Evolutionary conservation across 1,140 invertebrate genomes (phyloP).

Genomic region (Coenobita brevimanus): DNA sequence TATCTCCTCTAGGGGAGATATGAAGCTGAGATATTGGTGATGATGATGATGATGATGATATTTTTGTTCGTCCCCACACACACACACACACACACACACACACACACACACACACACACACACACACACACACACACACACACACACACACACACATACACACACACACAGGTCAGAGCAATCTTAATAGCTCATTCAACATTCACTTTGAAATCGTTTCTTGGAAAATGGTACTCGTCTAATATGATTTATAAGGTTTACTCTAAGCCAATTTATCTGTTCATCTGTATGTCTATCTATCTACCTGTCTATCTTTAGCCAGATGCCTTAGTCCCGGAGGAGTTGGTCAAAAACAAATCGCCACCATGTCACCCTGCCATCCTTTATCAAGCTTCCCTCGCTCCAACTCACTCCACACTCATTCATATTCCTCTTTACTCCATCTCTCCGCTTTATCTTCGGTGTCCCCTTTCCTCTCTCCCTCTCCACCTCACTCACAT

Average conservation of each 20-base stretch:
- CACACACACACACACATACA: background rate
- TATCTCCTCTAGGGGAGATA: no score
- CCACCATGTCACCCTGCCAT: no score
- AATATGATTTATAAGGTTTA: no score
- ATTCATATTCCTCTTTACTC: background rate
- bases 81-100: background rate
- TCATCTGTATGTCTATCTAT: no score
- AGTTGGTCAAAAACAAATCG: no score
- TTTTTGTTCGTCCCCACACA: no score
- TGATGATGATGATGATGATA: no score
- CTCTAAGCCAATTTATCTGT: background rate
- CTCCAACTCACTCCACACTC: background rate
- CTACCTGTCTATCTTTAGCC: no score
- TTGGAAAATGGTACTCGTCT: no score
- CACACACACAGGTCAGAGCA: background rate
- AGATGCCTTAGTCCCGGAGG: no score
- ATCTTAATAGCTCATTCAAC: background rate
- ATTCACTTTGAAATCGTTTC: background rate
- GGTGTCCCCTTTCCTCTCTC: background rate
- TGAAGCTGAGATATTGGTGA: no score
- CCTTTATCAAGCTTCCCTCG: no score
- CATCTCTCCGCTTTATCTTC: background rate
- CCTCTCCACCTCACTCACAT: background rate
- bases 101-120: slow-evolving; percentile 27
- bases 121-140: slow-evolving; percentile 24